phyloP scores from a whole-genome alignment of 1,140 invertebrate species.

The Drosophila busckii region DNA sequence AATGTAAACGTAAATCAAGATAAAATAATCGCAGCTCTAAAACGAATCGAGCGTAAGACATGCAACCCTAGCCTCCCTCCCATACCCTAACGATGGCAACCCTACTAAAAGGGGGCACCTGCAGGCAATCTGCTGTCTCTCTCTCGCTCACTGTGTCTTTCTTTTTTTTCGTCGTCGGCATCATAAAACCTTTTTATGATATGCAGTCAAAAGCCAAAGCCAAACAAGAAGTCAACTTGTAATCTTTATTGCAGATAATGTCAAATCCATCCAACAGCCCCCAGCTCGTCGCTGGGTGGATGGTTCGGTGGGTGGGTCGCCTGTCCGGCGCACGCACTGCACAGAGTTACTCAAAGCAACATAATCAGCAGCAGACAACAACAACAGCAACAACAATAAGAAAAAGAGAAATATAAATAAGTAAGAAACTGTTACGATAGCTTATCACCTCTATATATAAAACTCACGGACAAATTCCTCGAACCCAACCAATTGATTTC shows the following conservation, averaged over 20 bases:
- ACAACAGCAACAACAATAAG: too few relatives aligned
- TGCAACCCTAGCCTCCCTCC: slow-evolving; percentile 9
- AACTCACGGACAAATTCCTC: too few relatives aligned
- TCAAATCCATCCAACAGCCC: slow-evolving; percentile 58
- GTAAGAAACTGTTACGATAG: too few relatives aligned
- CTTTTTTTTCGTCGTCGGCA: slow-evolving; percentile 23
- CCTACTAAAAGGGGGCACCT: slow-evolving; percentile 10
- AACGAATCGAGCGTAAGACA: slow-evolving; percentile 53
- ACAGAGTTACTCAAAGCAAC: slow-evolving; percentile 1
- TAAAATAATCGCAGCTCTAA: slow-evolving; percentile 65
- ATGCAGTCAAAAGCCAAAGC: slow-evolving; percentile 56
- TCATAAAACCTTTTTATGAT: slow-evolving; percentile 68
- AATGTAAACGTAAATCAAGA: slow-evolving; percentile 70
- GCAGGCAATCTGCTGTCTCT: slow-evolving; percentile 5
- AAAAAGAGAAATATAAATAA: too few relatives aligned
- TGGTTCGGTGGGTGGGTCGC: background rate
- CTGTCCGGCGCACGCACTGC: slow-evolving; percentile 8
- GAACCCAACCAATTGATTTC: slow-evolving; percentile 15
- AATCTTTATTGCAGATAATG: slow-evolving; percentile 74
- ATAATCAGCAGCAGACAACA: too few relatives aligned
- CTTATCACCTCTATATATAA: too few relatives aligned
- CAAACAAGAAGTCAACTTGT: slow-evolving; percentile 70
- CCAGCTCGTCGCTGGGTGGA: slow-evolving; percentile 1
- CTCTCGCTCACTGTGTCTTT: background rate
- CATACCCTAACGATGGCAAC: background rate